phyloP scores from a whole-genome alignment of 2,797 vertebrate genomes.

The Chrysocyon brachyurus region DNA sequence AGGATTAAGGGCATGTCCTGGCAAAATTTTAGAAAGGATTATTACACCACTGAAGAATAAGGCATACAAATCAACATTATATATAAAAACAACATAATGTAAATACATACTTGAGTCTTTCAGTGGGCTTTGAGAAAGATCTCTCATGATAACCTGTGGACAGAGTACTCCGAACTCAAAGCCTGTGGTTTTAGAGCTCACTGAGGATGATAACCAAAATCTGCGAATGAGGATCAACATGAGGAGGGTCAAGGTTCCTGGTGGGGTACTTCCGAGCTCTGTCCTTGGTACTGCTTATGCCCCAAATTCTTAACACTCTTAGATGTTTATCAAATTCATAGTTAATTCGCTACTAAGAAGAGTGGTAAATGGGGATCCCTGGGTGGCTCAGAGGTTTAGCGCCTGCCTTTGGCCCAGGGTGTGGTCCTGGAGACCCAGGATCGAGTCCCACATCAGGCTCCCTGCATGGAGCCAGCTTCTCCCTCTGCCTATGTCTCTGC shows the following conservation, averaged over 20 bases:
- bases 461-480: no score
- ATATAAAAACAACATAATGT: neutral
- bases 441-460: no score
- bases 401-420: no score
- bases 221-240: neutral
- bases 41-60: neutral
- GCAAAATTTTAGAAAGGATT: constrained; percentile 1
- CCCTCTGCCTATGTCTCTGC: no score
- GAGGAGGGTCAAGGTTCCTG: neutral
- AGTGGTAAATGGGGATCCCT: neutral
- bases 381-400: no score
- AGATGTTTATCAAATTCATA: neutral
- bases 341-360: neutral
- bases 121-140: neutral
- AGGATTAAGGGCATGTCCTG: neutral
- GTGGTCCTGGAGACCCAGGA: no score
- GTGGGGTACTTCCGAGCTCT: neutral
- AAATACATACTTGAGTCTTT: neutral
- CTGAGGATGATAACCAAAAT: neutral
- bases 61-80: neutral
- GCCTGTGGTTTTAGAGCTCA: neutral
- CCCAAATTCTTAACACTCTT: neutral
- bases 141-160: neutral
- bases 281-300: neutral
- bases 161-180: neutral